Base-by-base conservation (phyloP, 1,140 invertebrate genomes). In the Cotesia vestalis region DNA sequence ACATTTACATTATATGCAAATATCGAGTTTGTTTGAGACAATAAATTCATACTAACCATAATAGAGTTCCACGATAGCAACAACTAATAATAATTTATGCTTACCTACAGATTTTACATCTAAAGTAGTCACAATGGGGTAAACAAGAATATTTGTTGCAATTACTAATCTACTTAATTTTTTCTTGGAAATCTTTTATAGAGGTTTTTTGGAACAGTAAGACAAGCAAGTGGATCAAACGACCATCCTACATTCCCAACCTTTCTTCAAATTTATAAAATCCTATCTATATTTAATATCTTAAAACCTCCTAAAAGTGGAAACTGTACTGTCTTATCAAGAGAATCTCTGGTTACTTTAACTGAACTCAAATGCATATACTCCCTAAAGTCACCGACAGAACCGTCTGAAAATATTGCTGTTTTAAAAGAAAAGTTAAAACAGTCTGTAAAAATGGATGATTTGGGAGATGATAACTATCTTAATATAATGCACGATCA, bases 251-350 rank as follows among this genome's bases (percentile, higher is more conserved):
- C 53, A 20, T 34, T 52, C 8, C 66, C 72, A 14, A 69, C 57
- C 3, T 73, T 73, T 38, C 60, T 64, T 11, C 72, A 73, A 63
- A 53, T 73, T 62, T 73, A 73, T 60, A 70, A 73, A 34, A 57
- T 73, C 17, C 40, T 73, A 6, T 69, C 36, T 27, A 35, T 52
- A 0, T 70, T 38, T 46, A 69, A 59, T 20, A 17, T 73, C 2
- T 46, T 73, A 27, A 73, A 73, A 69, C 57, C 72, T 9, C 72
- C 61, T 12, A 69, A 69, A 69, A 40, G 40, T 51, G 69, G 61
- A 35, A 71, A 64, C 35, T 64, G 69, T 53, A 14, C 69, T 34
- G 3, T 52, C 5, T 1, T 12, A 17, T 40, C 38, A 12, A 63
- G 14, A 17, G 55, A 4, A 27, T 9, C 6, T 35, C 51, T 64